Evolutionary conservation across 2,797 vertebrate genomes (phyloP), one percentile per base, ranked within the genome.

Genomic region (Cynodonichthys magdalenae): DNA sequence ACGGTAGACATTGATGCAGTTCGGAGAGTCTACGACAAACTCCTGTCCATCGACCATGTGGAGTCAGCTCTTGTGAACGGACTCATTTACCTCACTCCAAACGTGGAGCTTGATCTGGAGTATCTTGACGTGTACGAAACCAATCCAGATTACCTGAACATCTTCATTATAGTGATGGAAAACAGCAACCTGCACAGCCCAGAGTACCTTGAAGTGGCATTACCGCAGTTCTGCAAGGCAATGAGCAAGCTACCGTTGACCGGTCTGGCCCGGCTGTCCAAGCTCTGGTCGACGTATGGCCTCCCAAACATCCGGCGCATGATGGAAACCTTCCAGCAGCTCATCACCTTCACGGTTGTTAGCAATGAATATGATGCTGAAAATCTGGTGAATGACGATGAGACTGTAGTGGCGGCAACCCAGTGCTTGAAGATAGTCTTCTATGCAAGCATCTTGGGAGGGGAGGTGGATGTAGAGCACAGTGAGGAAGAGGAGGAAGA

Each of bases 301-400:
- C 92, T 94, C 5, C 92, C 93, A 7, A 96, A 97, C 87, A 92
- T 97, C 75, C 93, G 96, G 29, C 94, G 96, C 48, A 95, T 99
- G 93, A 95, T 96, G 92, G 98, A 99, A 90, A 99, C 97, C 14
- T 99, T 99, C 92, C 98, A 99, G 83, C 98, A 99, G 82, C 94
- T 99, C 77, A 99, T 99, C 79, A 99, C 98, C 5, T 99, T 96
- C 93, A 98, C 96, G 17, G 95, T 99, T 27, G 94, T 99, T 91
- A 98, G 96, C 91, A 98, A 96, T 3, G 97, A 99, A 68, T 99
- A 99, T 44, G 95, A 95, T 69, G 90, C 90, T 6, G 95, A 95
- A 10, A 96, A 95, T 74, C 92, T 99, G 66, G 96, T 99, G 19
- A 98, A 97, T 2, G 98, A 99, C 2, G 97, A 99, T 8, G 96